Conservation (phyloP, 1,140 invertebrate genomes). For the Argopecten irradians region DNA sequence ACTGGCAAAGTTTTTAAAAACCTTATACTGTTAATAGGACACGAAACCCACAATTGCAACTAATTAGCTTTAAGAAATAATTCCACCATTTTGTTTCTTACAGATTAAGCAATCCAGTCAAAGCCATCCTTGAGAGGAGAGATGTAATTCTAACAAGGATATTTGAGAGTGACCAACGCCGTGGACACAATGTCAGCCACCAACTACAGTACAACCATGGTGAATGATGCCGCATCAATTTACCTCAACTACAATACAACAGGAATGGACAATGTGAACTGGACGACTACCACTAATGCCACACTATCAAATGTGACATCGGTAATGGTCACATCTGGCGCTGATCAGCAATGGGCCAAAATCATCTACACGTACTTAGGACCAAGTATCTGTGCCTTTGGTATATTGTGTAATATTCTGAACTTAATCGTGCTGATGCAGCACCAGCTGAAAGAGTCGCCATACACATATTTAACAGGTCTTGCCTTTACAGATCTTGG, state of each 20-base stretch:
- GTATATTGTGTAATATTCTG: conserved; percentile 71
- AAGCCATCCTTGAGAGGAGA: background rate
- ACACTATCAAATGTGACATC: conserved; percentile 9
- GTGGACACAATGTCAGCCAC: background rate
- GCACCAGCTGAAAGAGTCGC: conserved; percentile 68
- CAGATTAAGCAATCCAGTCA: background rate
- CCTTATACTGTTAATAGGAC: too few relatives aligned
- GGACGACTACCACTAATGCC: background rate
- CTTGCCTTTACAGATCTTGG: conserved; percentile 67
- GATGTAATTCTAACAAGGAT: background rate
- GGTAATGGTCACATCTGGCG: background rate
- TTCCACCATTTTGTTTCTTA: background rate
- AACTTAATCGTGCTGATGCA: conserved; percentile 71
- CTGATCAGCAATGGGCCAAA: background rate
- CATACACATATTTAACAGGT: conserved; percentile 71
- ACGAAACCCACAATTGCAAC: too few relatives aligned
- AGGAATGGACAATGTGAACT: background rate
- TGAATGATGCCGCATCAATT: background rate
- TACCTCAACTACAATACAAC: conserved; percentile 1
- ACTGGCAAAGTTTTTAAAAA: too few relatives aligned
- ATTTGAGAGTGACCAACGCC: background rate
- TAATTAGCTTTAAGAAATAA: too few relatives aligned
- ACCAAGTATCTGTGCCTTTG: conserved; percentile 69
- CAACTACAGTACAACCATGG: background rate
- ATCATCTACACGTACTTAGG: conserved; percentile 62